Evolutionary conservation across 2,113 vertebrate genomes (phyloP), one percentile per base, ranked within the genome.

Genomic region (Dryoscopus gambensis): DNA sequence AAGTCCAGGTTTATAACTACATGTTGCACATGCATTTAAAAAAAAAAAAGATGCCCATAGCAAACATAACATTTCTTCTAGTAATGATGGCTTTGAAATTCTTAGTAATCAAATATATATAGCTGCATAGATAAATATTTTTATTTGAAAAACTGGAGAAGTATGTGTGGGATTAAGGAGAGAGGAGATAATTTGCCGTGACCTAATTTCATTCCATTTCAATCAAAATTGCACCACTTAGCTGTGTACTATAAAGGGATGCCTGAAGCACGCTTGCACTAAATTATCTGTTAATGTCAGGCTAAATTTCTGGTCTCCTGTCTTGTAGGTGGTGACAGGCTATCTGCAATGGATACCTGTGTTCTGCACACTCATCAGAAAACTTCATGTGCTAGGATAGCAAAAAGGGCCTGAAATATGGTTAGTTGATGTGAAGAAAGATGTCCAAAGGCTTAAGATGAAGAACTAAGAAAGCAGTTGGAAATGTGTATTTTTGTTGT

Each of bases 161-260:
- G 60, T 68, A 25, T 93, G 42, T 78, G 79, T 71, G 80, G 33
- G 68, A 77, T 89, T 85, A 74, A 83, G 42, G 62, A 53, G 60
- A 84, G 70, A 89, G 68, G 55, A 62, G 55, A 49, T 91, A 94
- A 95, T 87, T 96, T 96, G 78, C 89, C 77, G 64, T 96, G 93
- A 95, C 86, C 92, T 69, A 78, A 91, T 97, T 97, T 96, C 92
- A 87, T 94, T 96, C 53, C 30, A 42, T 94, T 97, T 96, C 93
- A 79, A 82, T 88, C 90, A 91, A 97, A 96, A 96, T 89, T 84
- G 68, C 33, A 67, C 31, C 82, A 86, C 70, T 95, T 96, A 90
- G 74, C 42, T 84, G 70, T 87, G 13, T 82, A 53, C 75, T 75
- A 70, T 91, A 93, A 96, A 90, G 86, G 52, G 75, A 78, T 87